phyloP scores from a whole-genome alignment of 2,888 invertebrate genomes.

The Parelbella ahira region DNA sequence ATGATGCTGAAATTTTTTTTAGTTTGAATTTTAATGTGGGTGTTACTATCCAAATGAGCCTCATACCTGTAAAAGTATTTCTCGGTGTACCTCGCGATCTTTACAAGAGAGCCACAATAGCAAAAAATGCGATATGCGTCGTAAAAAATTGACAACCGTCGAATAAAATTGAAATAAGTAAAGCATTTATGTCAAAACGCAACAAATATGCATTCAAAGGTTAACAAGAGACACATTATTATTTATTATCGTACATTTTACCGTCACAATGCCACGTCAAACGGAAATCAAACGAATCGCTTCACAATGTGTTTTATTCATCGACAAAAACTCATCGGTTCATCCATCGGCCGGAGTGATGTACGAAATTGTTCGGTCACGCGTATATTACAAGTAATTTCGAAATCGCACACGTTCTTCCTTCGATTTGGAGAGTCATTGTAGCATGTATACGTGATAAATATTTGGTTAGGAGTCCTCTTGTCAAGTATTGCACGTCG shows the following conservation, averaged over 20 bases:
- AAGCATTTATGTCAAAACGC: neutral
- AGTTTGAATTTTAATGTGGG: too few relatives aligned
- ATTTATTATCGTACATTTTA: conserved; percentile 21
- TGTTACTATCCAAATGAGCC: too few relatives aligned
- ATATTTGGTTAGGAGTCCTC: conserved; percentile 11
- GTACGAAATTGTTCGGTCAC: conserved; percentile 24
- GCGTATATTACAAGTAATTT: conserved; percentile 13
- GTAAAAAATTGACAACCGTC: too few relatives aligned
- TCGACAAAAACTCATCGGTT: conserved; percentile 16
- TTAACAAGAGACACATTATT: conserved; percentile 14
- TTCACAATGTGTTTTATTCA: conserved; percentile 25
- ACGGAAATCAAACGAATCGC: conserved; percentile 28
- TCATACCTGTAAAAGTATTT: too few relatives aligned
- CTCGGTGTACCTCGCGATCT: too few relatives aligned
- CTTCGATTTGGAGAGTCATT: conserved; percentile 22
- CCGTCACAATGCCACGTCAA: conserved; percentile 30
- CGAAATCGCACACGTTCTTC: conserved; percentile 17
- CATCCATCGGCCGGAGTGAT: conserved; percentile 5
- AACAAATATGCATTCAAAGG: conserved; percentile 10
- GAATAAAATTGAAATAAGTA: too few relatives aligned
- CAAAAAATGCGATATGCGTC: too few relatives aligned
- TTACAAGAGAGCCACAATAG: too few relatives aligned
- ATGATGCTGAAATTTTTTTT: too few relatives aligned
- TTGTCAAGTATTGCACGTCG: conserved; percentile 1
- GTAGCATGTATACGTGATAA: conserved; percentile 17